Evolutionary conservation across 2,888 invertebrate species (phyloP).

Genomic region (Rhamphomyia laevipes): DNA sequence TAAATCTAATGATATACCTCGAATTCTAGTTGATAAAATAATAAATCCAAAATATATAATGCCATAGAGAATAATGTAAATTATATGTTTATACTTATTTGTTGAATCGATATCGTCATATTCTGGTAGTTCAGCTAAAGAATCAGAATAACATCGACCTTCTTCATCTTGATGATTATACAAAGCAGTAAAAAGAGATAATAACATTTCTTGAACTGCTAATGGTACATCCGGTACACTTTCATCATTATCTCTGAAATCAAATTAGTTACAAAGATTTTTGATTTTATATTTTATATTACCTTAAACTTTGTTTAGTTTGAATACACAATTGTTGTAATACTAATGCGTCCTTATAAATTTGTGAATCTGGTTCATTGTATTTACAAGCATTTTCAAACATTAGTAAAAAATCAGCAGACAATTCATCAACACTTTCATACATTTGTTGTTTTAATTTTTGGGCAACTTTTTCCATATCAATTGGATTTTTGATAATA

Average conservation of each 20-base stretch:
- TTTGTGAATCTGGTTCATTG: conserved; percentile 94
- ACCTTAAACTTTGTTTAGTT: conserved; percentile 77
- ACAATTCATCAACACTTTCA: conserved; percentile 72
- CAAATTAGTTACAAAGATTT: too few species aligned
- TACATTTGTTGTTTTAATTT: conserved; percentile 69
- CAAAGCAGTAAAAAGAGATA: conserved; percentile 82
- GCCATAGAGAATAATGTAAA: background rate
- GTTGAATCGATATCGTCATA: conserved; percentile 63
- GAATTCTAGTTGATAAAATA: conserved; percentile 42
- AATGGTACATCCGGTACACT: conserved; percentile 81
- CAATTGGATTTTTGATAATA: conserved; percentile 91
- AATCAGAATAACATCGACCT: conserved; percentile 92
- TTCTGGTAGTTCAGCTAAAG: conserved; percentile 85
- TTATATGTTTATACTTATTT: conserved; percentile 39
- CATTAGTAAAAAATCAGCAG: conserved; percentile 83
- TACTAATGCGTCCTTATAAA: conserved; percentile 91
- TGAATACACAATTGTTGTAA: conserved; percentile 85
- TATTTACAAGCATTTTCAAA: conserved; percentile 95
- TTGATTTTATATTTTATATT: conserved; percentile 10
- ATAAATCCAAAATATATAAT: conserved; percentile 1
- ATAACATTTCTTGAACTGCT: conserved; percentile 81
- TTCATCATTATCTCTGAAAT: conserved; percentile 58
- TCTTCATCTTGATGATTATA: conserved; percentile 96
- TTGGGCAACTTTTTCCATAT: conserved; percentile 86
- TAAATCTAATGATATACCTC: conserved; percentile 81